A percentile compares a stretch with the other conserved stretches of the same genome.
phyloP scores from a whole-genome alignment of 1,140 invertebrate species.

The Eurytemora carolleeae region DNA sequence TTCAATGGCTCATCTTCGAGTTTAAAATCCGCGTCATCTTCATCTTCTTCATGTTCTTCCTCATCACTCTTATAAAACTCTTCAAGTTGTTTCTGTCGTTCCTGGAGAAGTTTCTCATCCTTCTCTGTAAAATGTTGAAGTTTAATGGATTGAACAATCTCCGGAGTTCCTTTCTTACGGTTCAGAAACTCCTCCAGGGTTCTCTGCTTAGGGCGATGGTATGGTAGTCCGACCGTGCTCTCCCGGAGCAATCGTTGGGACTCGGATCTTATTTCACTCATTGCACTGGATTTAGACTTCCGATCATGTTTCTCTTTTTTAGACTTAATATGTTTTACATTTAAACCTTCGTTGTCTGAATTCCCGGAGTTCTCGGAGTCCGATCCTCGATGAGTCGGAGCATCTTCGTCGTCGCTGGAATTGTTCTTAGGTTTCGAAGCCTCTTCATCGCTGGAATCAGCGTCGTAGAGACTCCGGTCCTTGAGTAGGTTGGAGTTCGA shows the following conservation, averaged over 20 bases:
- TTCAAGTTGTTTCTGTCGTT: background rate
- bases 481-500: too few relatives aligned
- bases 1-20: too few relatives aligned
- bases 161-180: background rate
- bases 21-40: too few relatives aligned
- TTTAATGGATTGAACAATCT: background rate
- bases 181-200: background rate
- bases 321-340: too few relatives aligned
- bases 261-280: background rate
- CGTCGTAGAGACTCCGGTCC: too few relatives aligned
- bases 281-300: background rate
- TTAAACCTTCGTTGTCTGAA: background rate
- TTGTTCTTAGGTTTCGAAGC: too few relatives aligned
- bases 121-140: background rate
- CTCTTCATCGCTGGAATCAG: too few relatives aligned
- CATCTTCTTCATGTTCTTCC: background rate
- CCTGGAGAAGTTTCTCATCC: background rate
- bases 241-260: background rate
- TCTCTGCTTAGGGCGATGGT: background rate
- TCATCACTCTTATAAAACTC: background rate
- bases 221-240: background rate
- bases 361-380: background rate
- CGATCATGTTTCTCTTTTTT: too few relatives aligned
- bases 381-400: background rate
- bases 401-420: background rate